A percentile compares a stretch with the other conserved stretches of the same genome.
These are phyloP conservation scores for Tylochromis polylepis DNA, from an alignment of 2,113 vertebrate genomes.

Conservation along the genomic window DNA sequence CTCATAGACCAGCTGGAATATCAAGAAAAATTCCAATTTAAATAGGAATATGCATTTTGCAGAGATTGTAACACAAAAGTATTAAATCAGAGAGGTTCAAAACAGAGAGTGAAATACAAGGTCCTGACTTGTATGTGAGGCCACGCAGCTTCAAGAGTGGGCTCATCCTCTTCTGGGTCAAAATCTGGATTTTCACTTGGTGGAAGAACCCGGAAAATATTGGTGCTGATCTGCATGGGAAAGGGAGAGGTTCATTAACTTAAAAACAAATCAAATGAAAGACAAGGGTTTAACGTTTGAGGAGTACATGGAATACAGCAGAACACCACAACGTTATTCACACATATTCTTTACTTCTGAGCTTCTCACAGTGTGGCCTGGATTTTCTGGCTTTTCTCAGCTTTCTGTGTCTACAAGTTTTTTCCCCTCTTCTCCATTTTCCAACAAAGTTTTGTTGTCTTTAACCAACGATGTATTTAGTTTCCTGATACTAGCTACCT, in stretches of 20 bases:
- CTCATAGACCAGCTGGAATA: slow-evolving; percentile 91
- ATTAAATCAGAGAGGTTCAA: background rate
- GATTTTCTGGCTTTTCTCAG: background rate
- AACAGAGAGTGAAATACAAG: background rate
- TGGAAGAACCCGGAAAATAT: slow-evolving; percentile 95
- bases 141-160: slow-evolving; percentile 95
- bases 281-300: background rate
- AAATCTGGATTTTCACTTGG: slow-evolving; percentile 98
- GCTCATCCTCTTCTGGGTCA: slow-evolving; percentile 98
- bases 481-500: background rate
- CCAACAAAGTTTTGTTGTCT: background rate
- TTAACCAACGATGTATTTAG: background rate
- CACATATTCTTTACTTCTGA: background rate
- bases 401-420: background rate
- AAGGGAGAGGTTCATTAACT: background rate
- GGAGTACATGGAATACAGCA: background rate
- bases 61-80: background rate
- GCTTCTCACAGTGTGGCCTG: background rate
- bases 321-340: background rate
- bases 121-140: slow-evolving; percentile 90
- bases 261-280: background rate
- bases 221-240: slow-evolving; percentile 84
- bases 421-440: background rate
- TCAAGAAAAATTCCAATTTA: background rate
- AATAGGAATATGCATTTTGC: background rate